Conservation (phyloP, 2,113 vertebrate genomes). For the Onychorhynchus coronatus region DNA sequence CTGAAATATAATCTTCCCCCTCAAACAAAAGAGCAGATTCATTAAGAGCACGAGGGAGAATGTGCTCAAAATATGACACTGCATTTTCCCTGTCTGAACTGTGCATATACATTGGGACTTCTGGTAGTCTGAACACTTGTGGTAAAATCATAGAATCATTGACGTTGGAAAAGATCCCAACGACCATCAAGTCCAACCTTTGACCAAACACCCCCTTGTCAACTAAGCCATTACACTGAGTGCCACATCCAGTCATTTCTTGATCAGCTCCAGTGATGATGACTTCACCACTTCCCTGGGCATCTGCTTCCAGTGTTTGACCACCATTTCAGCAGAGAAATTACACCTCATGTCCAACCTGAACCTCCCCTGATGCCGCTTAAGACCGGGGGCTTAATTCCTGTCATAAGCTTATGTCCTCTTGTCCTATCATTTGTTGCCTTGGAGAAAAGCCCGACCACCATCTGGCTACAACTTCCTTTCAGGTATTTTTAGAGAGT, state of each 20-base stretch:
- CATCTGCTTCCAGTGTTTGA: background rate
- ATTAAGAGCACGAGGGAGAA: background rate
- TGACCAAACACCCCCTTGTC: too few relatives aligned
- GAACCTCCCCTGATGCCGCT: background rate
- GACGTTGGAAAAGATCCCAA: background rate
- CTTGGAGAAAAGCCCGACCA: background rate
- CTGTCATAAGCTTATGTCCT: too few relatives aligned
- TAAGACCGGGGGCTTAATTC: too few relatives aligned
- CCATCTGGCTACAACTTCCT: too few relatives aligned
- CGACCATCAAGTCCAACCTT: background rate
- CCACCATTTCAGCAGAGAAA: background rate
- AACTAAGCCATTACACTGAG: background rate
- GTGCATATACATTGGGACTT: rapidly evolving
- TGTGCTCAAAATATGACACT: background rate
- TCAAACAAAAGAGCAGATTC: background rate
- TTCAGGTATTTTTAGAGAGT: background rate
- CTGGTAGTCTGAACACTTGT: background rate
- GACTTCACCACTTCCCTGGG: background rate
- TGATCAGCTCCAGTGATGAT: background rate
- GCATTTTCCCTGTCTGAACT: background rate
- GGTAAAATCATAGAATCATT: background rate
- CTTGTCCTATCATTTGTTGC: too few relatives aligned
- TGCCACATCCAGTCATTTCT: background rate
- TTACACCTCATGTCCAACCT: background rate
- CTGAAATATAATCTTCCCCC: background rate